Conservation (phyloP, 2,113 vertebrate genomes). For the Caranx melampygus region DNA sequence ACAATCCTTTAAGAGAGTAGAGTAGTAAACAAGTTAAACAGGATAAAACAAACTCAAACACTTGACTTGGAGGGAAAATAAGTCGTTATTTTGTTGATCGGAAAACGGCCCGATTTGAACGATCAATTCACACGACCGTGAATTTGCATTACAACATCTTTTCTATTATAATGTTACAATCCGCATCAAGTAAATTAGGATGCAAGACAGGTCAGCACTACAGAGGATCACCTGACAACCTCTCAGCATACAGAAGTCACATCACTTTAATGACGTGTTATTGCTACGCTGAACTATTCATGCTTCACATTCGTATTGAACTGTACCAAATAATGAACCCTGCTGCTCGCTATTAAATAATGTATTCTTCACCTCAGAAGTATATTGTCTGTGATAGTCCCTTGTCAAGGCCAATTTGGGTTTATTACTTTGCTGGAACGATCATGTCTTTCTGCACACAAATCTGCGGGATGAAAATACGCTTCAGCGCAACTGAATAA, state of each 20-base stretch:
- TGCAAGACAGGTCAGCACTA: neutral
- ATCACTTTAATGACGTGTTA: conserved; percentile 30
- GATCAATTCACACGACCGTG: neutral
- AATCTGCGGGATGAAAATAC: neutral
- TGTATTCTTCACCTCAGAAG: conserved; percentile 22
- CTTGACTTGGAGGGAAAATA: conserved; percentile 8
- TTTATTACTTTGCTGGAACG: conserved; percentile 53
- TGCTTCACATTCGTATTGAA: conserved; percentile 17
- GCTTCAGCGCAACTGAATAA: neutral
- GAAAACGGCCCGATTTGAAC: conserved; percentile 17
- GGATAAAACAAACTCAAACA: conserved; percentile 66
- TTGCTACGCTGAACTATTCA: conserved; percentile 26
- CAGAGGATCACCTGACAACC: neutral
- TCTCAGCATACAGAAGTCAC: conserved; percentile 8
- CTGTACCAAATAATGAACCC: conserved; percentile 30
- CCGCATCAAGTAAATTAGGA: conserved; percentile 13
- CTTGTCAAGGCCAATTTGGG: conserved; percentile 59
- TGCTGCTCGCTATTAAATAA: conserved; percentile 37
- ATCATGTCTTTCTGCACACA: conserved; percentile 26
- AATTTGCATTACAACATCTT: conserved; percentile 25
- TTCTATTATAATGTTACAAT: neutral
- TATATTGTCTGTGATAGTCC: conserved; percentile 74
- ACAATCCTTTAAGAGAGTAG: conserved; percentile 86
- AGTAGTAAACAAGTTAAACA: conserved; percentile 77
- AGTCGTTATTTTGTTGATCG: conserved; percentile 4